These are phyloP conservation scores for Deilephila porcellus DNA, from an alignment of 2,888 invertebrate genomes.

Conservation along the genomic window DNA sequence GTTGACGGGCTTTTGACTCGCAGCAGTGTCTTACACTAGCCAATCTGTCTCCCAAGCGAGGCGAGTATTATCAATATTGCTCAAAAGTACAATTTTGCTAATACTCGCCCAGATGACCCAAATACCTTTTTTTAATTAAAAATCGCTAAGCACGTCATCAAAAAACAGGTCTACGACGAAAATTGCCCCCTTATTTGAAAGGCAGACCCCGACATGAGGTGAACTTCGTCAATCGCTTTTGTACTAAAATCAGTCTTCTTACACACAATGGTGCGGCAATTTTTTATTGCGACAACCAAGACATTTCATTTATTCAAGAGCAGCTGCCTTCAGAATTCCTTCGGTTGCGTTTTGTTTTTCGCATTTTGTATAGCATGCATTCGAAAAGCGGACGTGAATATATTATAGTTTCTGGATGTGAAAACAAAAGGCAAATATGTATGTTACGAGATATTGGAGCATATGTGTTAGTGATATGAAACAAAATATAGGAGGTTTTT, in stretches of 20 bases:
- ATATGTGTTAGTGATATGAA: too few relatives aligned
- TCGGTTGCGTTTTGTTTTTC: not conserved
- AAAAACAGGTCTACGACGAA: not conserved
- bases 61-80: too few relatives aligned
- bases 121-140: not conserved
- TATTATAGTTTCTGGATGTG: not conserved
- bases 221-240: constrained; percentile 29
- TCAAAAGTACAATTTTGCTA: too few relatives aligned
- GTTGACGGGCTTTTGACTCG: too few relatives aligned
- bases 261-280: constrained; percentile 24
- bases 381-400: not conserved
- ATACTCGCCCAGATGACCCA: too few relatives aligned
- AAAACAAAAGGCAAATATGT: not conserved
- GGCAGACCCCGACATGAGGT: constrained; percentile 28
- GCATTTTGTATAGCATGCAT: not conserved
- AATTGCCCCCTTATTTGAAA: constrained; percentile 34
- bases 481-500: too few relatives aligned
- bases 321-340: not conserved
- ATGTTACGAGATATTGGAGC: too few relatives aligned
- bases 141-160: constrained; percentile 6
- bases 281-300: constrained; percentile 16
- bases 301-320: constrained; percentile 12
- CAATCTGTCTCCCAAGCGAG: too few relatives aligned
- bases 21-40: too few relatives aligned
- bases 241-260: constrained; percentile 20